A percentile compares a stretch with the other conserved stretches of the same genome.
phyloP scores from a whole-genome alignment of 2,113 vertebrate genomes.

The Chaetura pelagica region DNA sequence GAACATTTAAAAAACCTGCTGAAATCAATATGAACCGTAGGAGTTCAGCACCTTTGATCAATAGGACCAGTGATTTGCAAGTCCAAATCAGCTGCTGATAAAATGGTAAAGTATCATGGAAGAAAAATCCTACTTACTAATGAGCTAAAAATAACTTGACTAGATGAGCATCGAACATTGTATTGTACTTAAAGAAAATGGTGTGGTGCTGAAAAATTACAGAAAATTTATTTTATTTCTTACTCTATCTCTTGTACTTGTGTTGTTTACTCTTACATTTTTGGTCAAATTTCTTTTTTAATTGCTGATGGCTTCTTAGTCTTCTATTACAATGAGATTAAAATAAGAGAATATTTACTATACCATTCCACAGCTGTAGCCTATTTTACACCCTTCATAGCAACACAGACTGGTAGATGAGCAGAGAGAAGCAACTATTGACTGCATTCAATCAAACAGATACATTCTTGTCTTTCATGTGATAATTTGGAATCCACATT shows the following conservation, averaged over 20 bases:
- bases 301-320: neutral
- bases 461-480: neutral
- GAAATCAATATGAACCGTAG: slow-evolving; percentile 50
- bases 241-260: neutral
- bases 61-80: slow-evolving; percentile 46
- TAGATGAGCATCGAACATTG: neutral
- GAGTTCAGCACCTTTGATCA: slow-evolving; percentile 55
- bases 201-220: neutral
- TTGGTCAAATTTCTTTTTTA: neutral
- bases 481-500: neutral
- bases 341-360: neutral
- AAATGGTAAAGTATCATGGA: neutral
- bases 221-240: neutral
- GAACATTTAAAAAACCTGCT: slow-evolving; percentile 33
- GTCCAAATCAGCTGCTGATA: slow-evolving; percentile 25
- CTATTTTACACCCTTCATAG: neutral
- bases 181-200: neutral
- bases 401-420: neutral
- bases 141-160: slow-evolving; percentile 2
- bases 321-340: neutral
- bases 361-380: neutral
- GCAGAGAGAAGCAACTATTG: neutral
- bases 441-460: neutral
- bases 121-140: slow-evolving; percentile 12
- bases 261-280: neutral